Conservation (phyloP, 2,113 vertebrate species). For the Columba janthina region DNA sequence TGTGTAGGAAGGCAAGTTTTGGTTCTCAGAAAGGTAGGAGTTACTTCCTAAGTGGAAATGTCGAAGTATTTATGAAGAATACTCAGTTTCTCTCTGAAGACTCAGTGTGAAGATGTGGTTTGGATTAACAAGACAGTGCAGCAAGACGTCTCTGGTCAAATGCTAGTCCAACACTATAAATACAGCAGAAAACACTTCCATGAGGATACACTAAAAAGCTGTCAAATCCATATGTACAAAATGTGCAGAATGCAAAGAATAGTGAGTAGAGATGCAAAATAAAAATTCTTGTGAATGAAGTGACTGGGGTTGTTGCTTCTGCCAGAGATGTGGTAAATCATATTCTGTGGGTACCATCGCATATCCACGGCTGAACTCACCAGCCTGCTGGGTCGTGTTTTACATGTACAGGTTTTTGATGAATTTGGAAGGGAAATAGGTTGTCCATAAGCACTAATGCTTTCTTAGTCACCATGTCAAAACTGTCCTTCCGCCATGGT, state of each 20-base stretch:
- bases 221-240: not conserved
- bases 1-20: not conserved
- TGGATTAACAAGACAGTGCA: not conserved
- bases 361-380: rapidly evolving
- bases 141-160: not conserved
- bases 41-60: not conserved
- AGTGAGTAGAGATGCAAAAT: not conserved
- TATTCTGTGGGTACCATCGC: not conserved
- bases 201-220: not conserved
- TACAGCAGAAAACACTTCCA: not conserved
- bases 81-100: not conserved
- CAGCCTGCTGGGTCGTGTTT: not conserved
- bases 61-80: not conserved
- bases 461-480: rapidly evolving
- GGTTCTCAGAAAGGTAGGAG: not conserved
- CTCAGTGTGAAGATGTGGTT: not conserved
- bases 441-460: not conserved
- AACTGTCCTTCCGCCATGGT: rapidly evolving
- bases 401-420: not conserved
- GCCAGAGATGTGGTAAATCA: not conserved
- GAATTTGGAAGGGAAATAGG: not conserved
- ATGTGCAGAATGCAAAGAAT: not conserved
- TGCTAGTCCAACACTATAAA: not conserved
- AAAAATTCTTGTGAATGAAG: not conserved
- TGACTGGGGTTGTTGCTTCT: not conserved